phyloP scores from a whole-genome alignment of 2,888 invertebrate genomes.

The Athripsodes cinereus region DNA sequence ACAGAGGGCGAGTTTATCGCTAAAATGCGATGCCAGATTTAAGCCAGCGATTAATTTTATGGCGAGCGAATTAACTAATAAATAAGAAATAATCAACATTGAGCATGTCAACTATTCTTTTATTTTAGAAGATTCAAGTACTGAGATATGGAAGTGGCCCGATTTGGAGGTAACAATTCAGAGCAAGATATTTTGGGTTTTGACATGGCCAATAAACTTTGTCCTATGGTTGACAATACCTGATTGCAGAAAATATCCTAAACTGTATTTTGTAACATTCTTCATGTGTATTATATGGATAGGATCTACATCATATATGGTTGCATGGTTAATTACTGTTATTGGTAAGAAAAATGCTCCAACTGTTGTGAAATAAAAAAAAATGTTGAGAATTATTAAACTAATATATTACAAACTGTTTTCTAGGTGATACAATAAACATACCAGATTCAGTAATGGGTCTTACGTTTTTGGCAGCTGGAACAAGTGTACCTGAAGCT shows the following conservation, averaged over 20 bases:
- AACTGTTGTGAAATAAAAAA: no score
- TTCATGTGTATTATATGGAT: slow-evolving; percentile 79
- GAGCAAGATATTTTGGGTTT: slow-evolving; percentile 50
- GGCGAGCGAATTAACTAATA: no score
- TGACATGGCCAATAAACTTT: slow-evolving; percentile 71
- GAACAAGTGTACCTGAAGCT: slow-evolving; percentile 82
- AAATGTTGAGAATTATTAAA: no score
- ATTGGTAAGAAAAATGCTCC: slow-evolving; percentile 66
- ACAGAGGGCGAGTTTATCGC: no score
- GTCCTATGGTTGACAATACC: slow-evolving; percentile 69
- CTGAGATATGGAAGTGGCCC: slow-evolving; percentile 52
- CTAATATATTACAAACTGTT: no score
- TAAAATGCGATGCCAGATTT: no score
- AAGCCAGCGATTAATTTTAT: no score
- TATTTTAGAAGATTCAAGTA: slow-evolving; percentile 14
- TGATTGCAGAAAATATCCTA: slow-evolving; percentile 59
- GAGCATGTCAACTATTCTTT: no score
- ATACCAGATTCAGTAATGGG: slow-evolving; percentile 85
- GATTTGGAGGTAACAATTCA: slow-evolving; percentile 38
- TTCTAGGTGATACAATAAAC: slow-evolving; percentile 64
- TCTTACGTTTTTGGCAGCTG: slow-evolving; percentile 76
- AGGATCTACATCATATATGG: slow-evolving; percentile 71
- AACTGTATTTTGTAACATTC: slow-evolving; percentile 64
- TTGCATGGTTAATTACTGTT: slow-evolving; percentile 79
- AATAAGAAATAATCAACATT: no score